A percentile compares a stretch with the other conserved stretches of the same genome.
These are phyloP conservation scores for Papilio xuthus DNA, from an alignment of 1,140 invertebrate species.

Conservation along the genomic window DNA sequence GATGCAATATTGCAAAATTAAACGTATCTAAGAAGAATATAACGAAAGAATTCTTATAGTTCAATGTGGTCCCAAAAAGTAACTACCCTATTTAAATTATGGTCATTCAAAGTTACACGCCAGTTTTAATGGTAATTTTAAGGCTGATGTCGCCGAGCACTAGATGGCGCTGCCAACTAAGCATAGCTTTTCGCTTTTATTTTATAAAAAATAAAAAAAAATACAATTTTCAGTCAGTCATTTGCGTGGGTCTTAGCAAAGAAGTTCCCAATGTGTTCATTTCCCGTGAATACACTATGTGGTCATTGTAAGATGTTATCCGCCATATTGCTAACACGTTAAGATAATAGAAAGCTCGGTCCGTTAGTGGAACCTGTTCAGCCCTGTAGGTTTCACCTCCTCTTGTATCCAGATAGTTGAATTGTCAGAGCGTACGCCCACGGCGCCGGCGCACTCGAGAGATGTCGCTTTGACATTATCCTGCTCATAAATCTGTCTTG, in stretches of 20 bases:
- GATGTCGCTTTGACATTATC: constrained; percentile 59
- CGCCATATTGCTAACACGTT: constrained; percentile 17
- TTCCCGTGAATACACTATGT: background rate
- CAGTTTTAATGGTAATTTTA: background rate
- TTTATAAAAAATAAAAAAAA: background rate
- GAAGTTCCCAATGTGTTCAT: background rate
- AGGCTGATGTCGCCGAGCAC: background rate
- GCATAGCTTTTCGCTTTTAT: background rate
- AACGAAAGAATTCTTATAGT: too few relatives aligned
- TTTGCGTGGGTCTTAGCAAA: background rate
- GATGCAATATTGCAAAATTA: too few relatives aligned
- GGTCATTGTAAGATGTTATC: constrained; percentile 10
- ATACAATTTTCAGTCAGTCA: background rate
- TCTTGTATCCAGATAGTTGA: constrained; percentile 46
- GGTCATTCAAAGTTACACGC: too few relatives aligned
- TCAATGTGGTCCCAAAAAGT: too few relatives aligned
- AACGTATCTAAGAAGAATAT: too few relatives aligned
- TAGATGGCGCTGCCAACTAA: background rate
- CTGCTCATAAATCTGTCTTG: constrained; percentile 61
- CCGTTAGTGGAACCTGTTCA: constrained; percentile 36
- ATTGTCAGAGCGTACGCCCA: constrained; percentile 54
- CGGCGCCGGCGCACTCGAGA: constrained; percentile 49
- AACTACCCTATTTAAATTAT: too few relatives aligned
- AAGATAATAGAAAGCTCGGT: constrained; percentile 11
- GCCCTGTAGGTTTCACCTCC: constrained; percentile 36